Conservation (phyloP, 2,113 vertebrate genomes). For the Albula goreensis region DNA sequence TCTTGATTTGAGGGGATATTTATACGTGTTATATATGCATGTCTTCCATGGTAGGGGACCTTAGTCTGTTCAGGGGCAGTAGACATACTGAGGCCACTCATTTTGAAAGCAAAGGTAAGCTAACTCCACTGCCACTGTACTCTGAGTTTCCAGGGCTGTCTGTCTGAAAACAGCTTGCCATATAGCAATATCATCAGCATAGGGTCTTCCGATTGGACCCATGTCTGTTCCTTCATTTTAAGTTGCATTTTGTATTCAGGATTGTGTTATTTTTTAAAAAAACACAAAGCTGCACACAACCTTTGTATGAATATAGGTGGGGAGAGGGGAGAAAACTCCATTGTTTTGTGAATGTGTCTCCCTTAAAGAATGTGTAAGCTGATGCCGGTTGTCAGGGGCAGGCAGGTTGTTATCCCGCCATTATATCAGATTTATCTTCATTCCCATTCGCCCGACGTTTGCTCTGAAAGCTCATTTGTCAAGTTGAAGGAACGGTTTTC, state of each 20-base stretch:
- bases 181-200: not conserved
- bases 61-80: no score
- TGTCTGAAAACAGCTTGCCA: not conserved
- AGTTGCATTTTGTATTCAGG: not conserved
- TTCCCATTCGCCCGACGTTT: constrained; percentile 62
- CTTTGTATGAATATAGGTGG: not conserved
- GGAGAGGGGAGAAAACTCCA: constrained; percentile 20
- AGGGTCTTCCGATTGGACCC: not conserved
- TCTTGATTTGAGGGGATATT: not conserved
- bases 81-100: not conserved
- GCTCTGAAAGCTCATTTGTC: constrained; percentile 74
- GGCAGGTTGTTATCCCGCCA: constrained; percentile 67
- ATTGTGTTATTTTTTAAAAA: not conserved
- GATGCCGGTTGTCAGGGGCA: constrained; percentile 67
- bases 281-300: not conserved
- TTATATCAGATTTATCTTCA: constrained; percentile 73
- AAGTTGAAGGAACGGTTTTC: constrained; percentile 64
- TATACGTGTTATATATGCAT: no score
- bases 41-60: no score
- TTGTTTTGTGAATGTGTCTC: constrained; percentile 49
- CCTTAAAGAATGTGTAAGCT: constrained; percentile 70
- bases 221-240: not conserved
- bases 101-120: not conserved
- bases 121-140: not conserved
- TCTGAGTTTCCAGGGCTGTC: not conserved